These are phyloP conservation scores for Eucidaris tribuloides DNA, from an alignment of 35 echinoderm and acorn worm species.

Conservation along the genomic window DNA sequence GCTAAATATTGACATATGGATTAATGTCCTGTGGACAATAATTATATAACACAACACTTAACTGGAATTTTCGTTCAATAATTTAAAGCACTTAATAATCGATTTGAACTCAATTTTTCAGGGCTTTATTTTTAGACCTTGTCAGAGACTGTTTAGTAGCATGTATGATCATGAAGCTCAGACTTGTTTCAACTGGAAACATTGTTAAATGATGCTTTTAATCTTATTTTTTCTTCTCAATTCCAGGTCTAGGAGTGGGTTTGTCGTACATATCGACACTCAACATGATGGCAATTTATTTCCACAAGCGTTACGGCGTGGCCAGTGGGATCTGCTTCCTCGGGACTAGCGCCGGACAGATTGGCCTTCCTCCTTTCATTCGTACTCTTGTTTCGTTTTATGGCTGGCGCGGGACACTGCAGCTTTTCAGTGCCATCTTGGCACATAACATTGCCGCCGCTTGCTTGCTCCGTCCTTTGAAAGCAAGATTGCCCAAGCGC, in stretches of 20 bases:
- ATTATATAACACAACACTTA: too few species aligned
- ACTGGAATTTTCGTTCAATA: too few species aligned
- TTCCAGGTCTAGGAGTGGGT: slow-evolving; percentile 4
- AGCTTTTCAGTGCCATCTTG: background rate
- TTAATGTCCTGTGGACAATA: too few species aligned
- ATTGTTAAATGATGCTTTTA: too few species aligned
- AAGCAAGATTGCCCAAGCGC: too few species aligned
- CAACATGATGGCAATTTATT: slow-evolving; percentile 4
- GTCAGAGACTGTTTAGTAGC: too few species aligned
- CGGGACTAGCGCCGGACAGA: slow-evolving; percentile 4
- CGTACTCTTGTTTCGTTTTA: background rate
- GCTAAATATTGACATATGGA: too few species aligned
- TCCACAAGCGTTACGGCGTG: slow-evolving; percentile 9
- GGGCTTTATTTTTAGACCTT: too few species aligned
- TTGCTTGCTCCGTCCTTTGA: background rate
- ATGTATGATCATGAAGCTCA: too few species aligned
- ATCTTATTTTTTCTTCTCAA: background rate
- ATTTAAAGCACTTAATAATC: too few species aligned
- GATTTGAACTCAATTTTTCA: too few species aligned
- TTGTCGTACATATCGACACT: background rate
- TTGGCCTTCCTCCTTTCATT: background rate
- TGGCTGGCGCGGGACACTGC: slow-evolving; percentile 2
- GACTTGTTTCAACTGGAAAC: too few species aligned
- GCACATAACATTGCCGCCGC: background rate
- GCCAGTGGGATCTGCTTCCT: slow-evolving; percentile 3